Evolutionary conservation across 2,888 invertebrate genomes (phyloP).

Genomic region (Calliopum simillimum): DNA sequence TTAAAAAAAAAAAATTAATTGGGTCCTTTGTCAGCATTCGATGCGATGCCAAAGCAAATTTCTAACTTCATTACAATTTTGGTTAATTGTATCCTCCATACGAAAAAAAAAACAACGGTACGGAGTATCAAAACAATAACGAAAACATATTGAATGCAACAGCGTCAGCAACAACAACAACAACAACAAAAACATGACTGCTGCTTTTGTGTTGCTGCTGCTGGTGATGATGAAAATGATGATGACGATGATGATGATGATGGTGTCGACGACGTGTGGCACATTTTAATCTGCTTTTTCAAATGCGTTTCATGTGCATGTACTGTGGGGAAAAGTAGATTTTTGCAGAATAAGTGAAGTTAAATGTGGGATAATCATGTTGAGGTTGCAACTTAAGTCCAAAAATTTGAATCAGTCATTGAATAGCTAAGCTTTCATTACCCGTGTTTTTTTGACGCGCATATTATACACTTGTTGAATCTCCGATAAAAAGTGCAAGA

Average conservation of each 20-base stretch:
- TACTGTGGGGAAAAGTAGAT: too few relatives aligned
- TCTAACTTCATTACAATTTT: not conserved
- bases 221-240: not conserved
- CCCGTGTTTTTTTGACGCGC: too few relatives aligned
- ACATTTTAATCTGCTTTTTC: constrained; percentile 15
- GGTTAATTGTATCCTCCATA: not conserved
- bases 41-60: not conserved
- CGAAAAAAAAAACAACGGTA: not conserved
- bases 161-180: not conserved
- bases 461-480: too few relatives aligned
- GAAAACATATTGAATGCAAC: constrained; percentile 10
- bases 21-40: too few relatives aligned
- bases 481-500: too few relatives aligned
- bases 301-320: not conserved
- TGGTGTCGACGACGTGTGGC: constrained; percentile 5
- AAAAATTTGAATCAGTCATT: too few relatives aligned
- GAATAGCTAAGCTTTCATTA: too few relatives aligned
- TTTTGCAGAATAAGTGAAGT: constrained; percentile 2
- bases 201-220: not conserved
- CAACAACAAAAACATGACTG: not conserved
- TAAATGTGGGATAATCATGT: constrained; percentile 14
- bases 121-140: not conserved
- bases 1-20: too few relatives aligned
- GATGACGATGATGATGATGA: constrained; percentile 8
- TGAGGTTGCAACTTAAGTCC: constrained; percentile 23